Evolutionary conservation across 2,797 vertebrate species (phyloP).

Genomic region (Sebastes trivittatus): DNA sequence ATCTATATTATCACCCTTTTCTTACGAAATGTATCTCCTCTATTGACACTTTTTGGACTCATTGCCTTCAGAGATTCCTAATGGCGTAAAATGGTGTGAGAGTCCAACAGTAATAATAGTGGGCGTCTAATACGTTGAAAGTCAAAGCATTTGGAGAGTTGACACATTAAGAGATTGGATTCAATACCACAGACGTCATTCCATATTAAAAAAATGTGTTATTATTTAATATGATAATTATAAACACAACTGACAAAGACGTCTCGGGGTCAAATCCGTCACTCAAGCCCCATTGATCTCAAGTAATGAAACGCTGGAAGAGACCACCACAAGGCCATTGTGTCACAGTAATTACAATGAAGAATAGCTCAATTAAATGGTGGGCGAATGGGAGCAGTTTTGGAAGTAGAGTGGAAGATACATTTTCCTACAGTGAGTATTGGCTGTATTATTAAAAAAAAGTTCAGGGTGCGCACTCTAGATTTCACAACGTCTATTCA

Average conservation of each 20-base stretch:
- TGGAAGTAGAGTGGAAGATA: slow-evolving; percentile 16
- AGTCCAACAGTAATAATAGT: slow-evolving; percentile 6
- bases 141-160: slow-evolving; percentile 1
- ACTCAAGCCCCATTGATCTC: slow-evolving; percentile 60
- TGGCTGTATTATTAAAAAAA: slow-evolving; percentile 1
- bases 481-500: neutral
- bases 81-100: neutral
- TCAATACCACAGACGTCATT: slow-evolving; percentile 17
- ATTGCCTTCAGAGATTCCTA: neutral
- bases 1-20: neutral
- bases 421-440: slow-evolving; percentile 12
- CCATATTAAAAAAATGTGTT: slow-evolving; percentile 26
- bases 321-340: slow-evolving; percentile 52
- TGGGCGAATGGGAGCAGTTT: slow-evolving; percentile 22
- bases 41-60: neutral
- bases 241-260: slow-evolving; percentile 29
- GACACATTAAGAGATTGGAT: slow-evolving; percentile 26
- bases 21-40: neutral
- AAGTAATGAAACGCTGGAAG: slow-evolving; percentile 63
- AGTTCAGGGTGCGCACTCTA: neutral
- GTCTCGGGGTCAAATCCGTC: slow-evolving; percentile 48
- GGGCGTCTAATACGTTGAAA: slow-evolving; percentile 21
- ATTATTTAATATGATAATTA: slow-evolving; percentile 45
- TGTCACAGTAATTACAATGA: slow-evolving; percentile 67
- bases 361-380: slow-evolving; percentile 64